Base-by-base conservation (phyloP, 2,888 invertebrate genomes). In the Epinotia demarniana region DNA sequence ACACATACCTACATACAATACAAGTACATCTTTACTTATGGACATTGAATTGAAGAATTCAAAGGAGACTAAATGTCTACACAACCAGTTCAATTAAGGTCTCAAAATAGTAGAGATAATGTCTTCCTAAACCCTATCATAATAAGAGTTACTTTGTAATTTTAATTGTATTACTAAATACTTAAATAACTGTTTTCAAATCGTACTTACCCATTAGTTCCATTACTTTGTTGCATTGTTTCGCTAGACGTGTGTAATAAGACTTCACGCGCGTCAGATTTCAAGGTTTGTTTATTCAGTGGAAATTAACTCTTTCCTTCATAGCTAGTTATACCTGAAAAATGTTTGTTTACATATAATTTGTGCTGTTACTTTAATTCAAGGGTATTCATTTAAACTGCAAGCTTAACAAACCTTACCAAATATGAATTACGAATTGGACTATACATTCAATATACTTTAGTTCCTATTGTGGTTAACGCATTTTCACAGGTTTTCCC, bases 251-350 rank as follows among this genome's bases (percentile, higher is more conserved):
- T 75, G 39, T 60, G 68, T 27, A 61, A 23, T 67, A 43, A 46
- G 57, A 33, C 57, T 71, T n/a, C 62, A 53, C 53, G 68, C 62
- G 58, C 72, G 66, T 39, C 53, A 73, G 23, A 55, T 61, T 79
- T 83, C 89, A 89, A 89, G 87, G 87, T 85, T 85, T 89, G 84
- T 88, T 87, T 86, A 83, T 75, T 74, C 76, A 78, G 60, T 68
- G 46, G 53, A 66, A 66, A 71, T 71, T 57, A 66, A 55, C 27
- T 67, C 23, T 55, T 75, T 61, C 74, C 49, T 61, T 57, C 63
- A 55, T 72, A 61, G 60, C 60, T 53, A 57, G 63, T 39, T 70
- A 70, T 3, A 33, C 49, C n/a, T 19, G 43, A 27, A 55, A 62
- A 53, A 8, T 53, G 18, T 53, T 62, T 61, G 49, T 71, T 71